Conservation (phyloP, 2,113 vertebrate genomes). For the Sturnira hondurensis region DNA sequence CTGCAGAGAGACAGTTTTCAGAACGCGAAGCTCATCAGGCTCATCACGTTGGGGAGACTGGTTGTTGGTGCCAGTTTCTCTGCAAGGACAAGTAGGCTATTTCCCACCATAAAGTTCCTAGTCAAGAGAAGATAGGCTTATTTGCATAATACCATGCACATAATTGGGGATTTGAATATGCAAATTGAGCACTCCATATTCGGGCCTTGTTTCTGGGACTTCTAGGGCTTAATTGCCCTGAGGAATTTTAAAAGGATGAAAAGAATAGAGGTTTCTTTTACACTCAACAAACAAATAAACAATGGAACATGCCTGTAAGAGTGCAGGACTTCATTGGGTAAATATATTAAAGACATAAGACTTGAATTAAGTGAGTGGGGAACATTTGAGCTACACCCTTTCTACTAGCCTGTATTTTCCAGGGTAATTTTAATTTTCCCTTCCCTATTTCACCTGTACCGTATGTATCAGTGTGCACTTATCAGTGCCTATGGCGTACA, state of each 20-base stretch:
- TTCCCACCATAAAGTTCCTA: slow-evolving; percentile 8
- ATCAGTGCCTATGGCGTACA: background rate
- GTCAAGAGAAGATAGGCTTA: slow-evolving; percentile 36
- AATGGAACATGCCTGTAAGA: background rate
- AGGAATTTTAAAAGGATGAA: slow-evolving; percentile 40
- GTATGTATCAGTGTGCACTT: background rate
- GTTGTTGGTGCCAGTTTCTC: background rate
- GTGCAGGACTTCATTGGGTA: background rate
- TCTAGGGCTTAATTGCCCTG: slow-evolving; percentile 38
- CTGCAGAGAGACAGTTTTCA: background rate
- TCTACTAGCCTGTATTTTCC: background rate
- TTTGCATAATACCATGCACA: slow-evolving; percentile 51
- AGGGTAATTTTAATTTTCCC: background rate
- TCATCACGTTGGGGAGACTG: background rate
- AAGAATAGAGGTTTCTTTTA: slow-evolving; percentile 37
- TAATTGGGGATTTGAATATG: slow-evolving; percentile 49
- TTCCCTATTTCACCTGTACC: background rate
- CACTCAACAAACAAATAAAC: slow-evolving; percentile 28
- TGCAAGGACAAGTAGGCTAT: slow-evolving; percentile 7
- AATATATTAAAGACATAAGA: background rate
- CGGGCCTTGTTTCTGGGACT: slow-evolving; percentile 48
- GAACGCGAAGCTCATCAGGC: background rate
- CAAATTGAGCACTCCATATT: slow-evolving; percentile 29
- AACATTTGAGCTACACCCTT: background rate
- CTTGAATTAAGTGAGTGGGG: background rate